Evolutionary conservation across 2,113 vertebrate genomes (phyloP).

Genomic region (Chlamydotis undulata): DNA sequence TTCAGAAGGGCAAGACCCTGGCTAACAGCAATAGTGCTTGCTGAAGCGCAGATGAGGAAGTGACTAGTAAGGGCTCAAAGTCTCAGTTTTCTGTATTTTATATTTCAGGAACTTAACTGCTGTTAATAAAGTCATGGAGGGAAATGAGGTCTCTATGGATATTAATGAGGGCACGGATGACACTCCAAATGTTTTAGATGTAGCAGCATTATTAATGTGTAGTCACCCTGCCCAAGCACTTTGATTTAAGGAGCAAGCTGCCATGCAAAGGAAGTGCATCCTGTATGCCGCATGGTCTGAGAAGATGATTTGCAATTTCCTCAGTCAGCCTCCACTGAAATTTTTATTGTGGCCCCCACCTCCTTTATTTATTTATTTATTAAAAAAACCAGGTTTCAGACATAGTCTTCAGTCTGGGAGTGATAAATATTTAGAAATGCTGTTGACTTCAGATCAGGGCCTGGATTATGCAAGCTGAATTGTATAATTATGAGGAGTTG

Average conservation of each 20-base stretch:
- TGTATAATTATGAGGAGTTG: background rate
- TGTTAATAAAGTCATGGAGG: background rate
- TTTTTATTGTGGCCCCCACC: background rate
- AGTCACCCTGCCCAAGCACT: background rate
- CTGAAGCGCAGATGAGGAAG: background rate
- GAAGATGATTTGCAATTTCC: background rate
- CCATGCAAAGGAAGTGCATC: background rate
- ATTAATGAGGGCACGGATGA: constrained; percentile 24
- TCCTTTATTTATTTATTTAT: background rate
- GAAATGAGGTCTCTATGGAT: constrained; percentile 2
- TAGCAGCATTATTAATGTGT: constrained; percentile 12
- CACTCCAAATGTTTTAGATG: background rate
- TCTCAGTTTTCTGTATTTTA: background rate
- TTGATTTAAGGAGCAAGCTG: background rate
- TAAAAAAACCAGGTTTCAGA: background rate
- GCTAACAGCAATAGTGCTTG: background rate
- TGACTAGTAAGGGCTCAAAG: background rate
- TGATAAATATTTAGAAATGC: background rate
- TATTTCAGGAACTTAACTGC: background rate
- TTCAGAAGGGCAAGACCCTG: background rate
- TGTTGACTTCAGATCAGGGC: background rate
- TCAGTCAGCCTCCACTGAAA: background rate
- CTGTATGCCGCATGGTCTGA: background rate
- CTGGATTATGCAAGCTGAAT: background rate
- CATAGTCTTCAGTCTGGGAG: background rate